Conservation (phyloP, 2,797 vertebrate species). For the Vespertilio murinus region DNA sequence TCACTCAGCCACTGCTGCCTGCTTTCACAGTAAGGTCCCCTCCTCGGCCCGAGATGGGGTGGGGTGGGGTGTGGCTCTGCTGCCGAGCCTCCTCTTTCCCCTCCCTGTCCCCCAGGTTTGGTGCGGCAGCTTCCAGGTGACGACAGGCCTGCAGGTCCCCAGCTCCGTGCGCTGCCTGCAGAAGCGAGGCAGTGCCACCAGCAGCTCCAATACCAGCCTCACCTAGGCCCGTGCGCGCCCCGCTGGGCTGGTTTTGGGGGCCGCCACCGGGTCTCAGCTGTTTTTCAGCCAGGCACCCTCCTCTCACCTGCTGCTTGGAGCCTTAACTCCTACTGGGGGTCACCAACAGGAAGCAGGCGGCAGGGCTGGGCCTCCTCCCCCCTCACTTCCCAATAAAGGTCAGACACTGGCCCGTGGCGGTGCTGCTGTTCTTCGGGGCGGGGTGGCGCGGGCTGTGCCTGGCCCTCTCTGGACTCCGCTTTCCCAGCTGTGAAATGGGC, state of each 20-base stretch:
- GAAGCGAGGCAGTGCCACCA: constrained; percentile 94
- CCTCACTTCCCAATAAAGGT: constrained; percentile 71
- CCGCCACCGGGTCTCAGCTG: background rate
- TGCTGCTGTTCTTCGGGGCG: background rate
- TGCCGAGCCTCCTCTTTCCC: background rate
- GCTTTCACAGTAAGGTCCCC: constrained; percentile 91
- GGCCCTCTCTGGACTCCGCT: background rate
- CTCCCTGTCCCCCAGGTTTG: constrained; percentile 88
- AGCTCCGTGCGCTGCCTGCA: constrained; percentile 91
- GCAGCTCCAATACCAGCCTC: constrained; percentile 96
- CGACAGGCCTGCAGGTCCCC: constrained; percentile 94
- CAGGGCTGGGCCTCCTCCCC: background rate
- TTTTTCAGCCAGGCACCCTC: background rate
- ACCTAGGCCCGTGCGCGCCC: constrained; percentile 82
- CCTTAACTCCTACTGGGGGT: constrained; percentile 63
- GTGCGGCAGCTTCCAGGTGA: constrained; percentile 95
- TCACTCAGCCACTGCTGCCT: constrained; percentile 93
- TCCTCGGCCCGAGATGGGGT: accelerated
- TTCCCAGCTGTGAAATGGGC: background rate
- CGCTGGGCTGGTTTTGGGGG: accelerated
- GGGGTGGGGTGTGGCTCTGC: accelerated
- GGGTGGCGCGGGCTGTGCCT: background rate
- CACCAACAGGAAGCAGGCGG: background rate
- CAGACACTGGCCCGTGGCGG: constrained; percentile 60
- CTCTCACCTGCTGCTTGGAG: constrained; percentile 73